Conservation (phyloP, 2,888 invertebrate genomes). For the Agrypnus murinus region DNA sequence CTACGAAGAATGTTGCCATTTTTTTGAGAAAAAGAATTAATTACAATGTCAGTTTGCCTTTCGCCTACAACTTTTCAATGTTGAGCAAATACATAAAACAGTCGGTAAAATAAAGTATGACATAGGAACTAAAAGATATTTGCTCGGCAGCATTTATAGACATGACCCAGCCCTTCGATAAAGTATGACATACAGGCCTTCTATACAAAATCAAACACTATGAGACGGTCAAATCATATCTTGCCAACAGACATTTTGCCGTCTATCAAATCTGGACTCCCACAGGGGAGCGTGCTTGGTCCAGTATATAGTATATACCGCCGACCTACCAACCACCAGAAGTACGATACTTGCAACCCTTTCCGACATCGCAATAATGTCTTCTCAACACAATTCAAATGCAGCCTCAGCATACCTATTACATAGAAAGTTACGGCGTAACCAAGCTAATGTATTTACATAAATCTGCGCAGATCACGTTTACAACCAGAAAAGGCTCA, state of each 20-base stretch:
- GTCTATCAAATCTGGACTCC: too few species aligned
- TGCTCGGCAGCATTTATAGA: too few species aligned
- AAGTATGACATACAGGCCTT: neutral
- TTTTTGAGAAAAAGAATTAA: neutral
- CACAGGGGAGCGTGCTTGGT: neutral
- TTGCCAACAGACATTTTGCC: neutral
- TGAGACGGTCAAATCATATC: neutral
- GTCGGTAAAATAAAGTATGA: neutral
- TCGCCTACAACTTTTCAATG: neutral
- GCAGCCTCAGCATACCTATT: constrained; percentile 7
- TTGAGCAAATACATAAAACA: too few species aligned
- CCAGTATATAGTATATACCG: neutral
- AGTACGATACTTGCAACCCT: neutral
- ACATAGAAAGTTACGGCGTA: too few species aligned
- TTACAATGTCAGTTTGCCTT: neutral
- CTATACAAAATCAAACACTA: neutral
- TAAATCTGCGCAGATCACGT: neutral
- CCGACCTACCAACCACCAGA: neutral
- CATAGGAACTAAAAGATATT: neutral
- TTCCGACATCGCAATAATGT: constrained; percentile 5
- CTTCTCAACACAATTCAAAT: constrained; percentile 5
- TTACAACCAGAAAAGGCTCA: neutral
- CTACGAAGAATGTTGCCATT: neutral
- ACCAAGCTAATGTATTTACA: neutral
- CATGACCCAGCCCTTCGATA: neutral